Evolutionary conservation across 1,140 invertebrate genomes (phyloP).

Genomic region (Microvelia longipes): DNA sequence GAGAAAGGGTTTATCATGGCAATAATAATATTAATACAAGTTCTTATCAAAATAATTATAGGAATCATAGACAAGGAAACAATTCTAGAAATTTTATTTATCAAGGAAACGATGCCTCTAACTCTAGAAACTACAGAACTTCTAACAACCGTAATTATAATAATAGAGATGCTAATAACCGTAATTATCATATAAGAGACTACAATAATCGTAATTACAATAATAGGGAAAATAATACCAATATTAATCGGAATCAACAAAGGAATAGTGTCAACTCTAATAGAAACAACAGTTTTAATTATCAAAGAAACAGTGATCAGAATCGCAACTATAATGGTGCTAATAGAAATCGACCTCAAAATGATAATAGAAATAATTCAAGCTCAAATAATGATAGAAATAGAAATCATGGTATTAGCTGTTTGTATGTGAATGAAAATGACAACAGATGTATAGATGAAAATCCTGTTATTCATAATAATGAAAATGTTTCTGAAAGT

Average conservation of each 20-base stretch:
- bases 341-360: not conserved
- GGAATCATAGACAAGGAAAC: no score
- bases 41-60: no score
- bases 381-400: not conserved
- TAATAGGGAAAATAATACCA: not conserved
- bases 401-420: not conserved
- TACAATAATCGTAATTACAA: not conserved
- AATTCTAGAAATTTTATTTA: no score
- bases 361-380: not conserved
- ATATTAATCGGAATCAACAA: not conserved
- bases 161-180: not conserved
- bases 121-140: not conserved
- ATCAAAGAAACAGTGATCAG: not conserved
- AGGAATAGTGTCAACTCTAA: not conserved
- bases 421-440: not conserved
- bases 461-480: not conserved
- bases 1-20: no score
- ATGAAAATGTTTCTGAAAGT: not conserved
- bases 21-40: no score
- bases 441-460: not conserved
- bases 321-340: not conserved
- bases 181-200: not conserved
- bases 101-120: not conserved
- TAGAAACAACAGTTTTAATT: not conserved
- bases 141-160: not conserved